These are phyloP conservation scores for Indicator indicator DNA, from an alignment of 2,113 vertebrate genomes.

Conservation along the genomic window DNA sequence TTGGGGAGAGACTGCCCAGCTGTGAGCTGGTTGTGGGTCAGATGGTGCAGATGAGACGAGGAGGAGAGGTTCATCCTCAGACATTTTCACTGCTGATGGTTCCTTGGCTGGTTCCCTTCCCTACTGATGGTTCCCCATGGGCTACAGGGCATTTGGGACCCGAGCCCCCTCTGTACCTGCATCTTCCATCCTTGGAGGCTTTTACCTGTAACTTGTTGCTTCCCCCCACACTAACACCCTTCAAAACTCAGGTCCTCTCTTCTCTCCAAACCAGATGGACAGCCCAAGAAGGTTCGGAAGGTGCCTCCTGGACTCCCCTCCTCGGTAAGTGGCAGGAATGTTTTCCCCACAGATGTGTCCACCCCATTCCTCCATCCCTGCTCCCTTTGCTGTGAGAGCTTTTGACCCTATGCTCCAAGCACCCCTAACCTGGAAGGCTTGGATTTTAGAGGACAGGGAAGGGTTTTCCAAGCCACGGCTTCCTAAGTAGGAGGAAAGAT, in stretches of 20 bases:
- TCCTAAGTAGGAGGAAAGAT: rapidly evolving
- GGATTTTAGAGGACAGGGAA: background rate
- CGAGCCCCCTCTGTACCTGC: background rate
- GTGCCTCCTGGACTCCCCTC: constrained; percentile 96
- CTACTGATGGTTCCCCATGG: background rate
- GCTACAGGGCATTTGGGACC: background rate
- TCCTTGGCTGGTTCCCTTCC: too few relatives aligned
- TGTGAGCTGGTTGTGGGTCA: background rate
- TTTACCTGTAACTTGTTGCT: background rate
- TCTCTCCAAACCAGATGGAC: constrained; percentile 79
- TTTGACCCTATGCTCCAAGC: rapidly evolving
- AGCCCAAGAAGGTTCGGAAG: constrained; percentile 98
- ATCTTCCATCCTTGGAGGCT: background rate
- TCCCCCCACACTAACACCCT: background rate
- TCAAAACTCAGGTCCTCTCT: background rate
- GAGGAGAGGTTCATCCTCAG: background rate
- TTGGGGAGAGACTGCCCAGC: background rate
- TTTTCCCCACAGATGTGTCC: background rate
- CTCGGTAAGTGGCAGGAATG: constrained; percentile 83
- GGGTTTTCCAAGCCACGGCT: background rate
- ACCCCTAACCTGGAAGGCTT: rapidly evolving
- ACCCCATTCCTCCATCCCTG: rapidly evolving
- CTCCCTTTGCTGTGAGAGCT: rapidly evolving
- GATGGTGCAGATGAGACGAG: background rate
- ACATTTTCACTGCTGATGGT: background rate